Conservation (phyloP, 2,888 invertebrate species). For the Pelosia muscerda region DNA sequence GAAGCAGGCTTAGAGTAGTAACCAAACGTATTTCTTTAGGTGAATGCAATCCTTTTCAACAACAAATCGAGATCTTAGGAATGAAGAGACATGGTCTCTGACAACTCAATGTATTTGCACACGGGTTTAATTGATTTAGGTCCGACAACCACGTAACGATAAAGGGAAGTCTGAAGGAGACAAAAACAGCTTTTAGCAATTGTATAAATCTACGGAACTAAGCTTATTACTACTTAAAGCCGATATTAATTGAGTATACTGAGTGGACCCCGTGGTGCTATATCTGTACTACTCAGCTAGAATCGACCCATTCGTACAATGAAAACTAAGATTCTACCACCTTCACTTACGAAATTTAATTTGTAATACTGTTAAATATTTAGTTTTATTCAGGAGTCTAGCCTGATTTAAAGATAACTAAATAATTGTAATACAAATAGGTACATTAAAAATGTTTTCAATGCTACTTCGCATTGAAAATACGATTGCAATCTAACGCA, state of each 20-base stretch:
- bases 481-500: background rate
- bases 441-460: background rate
- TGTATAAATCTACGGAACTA: background rate
- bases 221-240: background rate
- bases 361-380: background rate
- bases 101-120: too few species aligned
- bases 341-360: background rate
- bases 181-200: too few species aligned
- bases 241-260: background rate
- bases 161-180: too few species aligned
- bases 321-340: background rate
- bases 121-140: too few species aligned
- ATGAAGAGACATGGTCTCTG: too few species aligned
- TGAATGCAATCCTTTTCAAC: too few species aligned
- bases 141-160: too few species aligned
- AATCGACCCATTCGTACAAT: background rate
- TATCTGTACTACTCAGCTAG: background rate
- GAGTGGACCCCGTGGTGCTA: background rate
- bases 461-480: background rate
- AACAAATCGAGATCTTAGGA: too few species aligned
- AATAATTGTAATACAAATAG: background rate
- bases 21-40: too few species aligned
- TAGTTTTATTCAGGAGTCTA: background rate
- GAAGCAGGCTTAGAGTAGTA: too few species aligned
- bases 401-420: background rate